Evolutionary conservation across 2,888 invertebrate species (phyloP).

Genomic region (Laothoe populi): DNA sequence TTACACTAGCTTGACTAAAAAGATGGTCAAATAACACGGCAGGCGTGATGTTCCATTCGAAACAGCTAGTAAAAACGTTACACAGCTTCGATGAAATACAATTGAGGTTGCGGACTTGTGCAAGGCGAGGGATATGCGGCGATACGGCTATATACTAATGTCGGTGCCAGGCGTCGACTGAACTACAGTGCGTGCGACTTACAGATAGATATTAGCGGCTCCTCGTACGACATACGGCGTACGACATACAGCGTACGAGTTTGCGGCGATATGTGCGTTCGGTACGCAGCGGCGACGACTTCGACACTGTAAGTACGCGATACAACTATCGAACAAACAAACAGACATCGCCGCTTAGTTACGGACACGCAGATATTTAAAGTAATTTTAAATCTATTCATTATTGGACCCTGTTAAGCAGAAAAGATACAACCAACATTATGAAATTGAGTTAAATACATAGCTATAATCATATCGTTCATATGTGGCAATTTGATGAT

Average conservation of each 20-base stretch:
- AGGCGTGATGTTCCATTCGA: conserved; percentile 1
- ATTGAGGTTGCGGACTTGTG: neutral
- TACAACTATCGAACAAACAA: conserved; percentile 47
- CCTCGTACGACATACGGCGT: conserved; percentile 25
- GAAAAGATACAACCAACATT: too few relatives aligned
- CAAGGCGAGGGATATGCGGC: conserved; percentile 24
- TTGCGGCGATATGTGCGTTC: conserved; percentile 64
- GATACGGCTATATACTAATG: conserved; percentile 36
- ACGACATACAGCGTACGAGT: conserved; percentile 38
- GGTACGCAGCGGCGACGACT: conserved; percentile 69
- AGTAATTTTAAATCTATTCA: too few relatives aligned
- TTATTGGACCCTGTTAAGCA: too few relatives aligned
- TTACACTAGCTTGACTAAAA: too few relatives aligned
- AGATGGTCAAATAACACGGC: neutral
- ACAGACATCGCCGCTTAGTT: neutral
- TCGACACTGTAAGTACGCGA: conserved; percentile 49
- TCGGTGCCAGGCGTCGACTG: conserved; percentile 61
- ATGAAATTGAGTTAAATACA: too few relatives aligned
- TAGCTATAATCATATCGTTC: too few relatives aligned
- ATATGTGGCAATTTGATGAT: too few relatives aligned
- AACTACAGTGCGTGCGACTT: conserved; percentile 72
- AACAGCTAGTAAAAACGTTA: neutral
- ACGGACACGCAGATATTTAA: neutral
- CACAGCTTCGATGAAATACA: neutral
- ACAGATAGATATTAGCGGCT: conserved; percentile 76